Evolutionary conservation across 1,140 invertebrate species (phyloP).

Genomic region (Drosophila tani): DNA sequence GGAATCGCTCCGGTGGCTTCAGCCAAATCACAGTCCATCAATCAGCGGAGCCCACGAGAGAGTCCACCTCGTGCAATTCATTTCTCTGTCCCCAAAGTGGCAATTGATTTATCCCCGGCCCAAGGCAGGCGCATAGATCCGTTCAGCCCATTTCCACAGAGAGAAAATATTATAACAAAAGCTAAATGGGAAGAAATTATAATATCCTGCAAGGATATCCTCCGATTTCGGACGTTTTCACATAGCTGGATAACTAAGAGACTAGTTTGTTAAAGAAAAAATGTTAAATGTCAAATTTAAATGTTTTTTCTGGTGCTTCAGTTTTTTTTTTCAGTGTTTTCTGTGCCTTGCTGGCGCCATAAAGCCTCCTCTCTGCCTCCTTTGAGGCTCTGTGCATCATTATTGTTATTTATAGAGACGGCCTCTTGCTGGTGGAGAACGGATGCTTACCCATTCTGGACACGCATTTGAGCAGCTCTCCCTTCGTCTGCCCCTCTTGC

Average conservation of each 20-base stretch:
- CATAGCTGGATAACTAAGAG: too few relatives aligned
- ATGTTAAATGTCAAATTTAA: neutral
- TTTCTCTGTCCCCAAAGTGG: constrained; percentile 28
- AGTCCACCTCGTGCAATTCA: constrained; percentile 12
- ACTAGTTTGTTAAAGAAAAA: too few relatives aligned
- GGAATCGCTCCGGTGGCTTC: neutral
- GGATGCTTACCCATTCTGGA: too few relatives aligned
- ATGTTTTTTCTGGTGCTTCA: neutral
- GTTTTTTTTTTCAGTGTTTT: neutral
- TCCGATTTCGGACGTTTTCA: too few relatives aligned
- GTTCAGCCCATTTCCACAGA: neutral
- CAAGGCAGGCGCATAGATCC: constrained; percentile 1
- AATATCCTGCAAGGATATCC: too few relatives aligned
- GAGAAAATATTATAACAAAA: neutral
- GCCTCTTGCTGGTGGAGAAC: neutral
- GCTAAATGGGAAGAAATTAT: too few relatives aligned
- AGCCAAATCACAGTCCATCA: constrained; percentile 18
- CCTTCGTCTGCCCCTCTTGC: neutral
- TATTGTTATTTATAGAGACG: constrained; percentile 11
- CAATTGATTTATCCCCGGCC: constrained; percentile 33
- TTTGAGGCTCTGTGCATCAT: neutral
- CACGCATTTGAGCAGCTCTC: neutral
- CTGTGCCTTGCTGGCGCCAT: neutral
- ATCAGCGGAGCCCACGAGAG: constrained; percentile 8
- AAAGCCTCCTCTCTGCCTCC: neutral